These are phyloP conservation scores for Rhipidura dahli DNA, from an alignment of 2,113 vertebrate genomes.

Conservation along the genomic window DNA sequence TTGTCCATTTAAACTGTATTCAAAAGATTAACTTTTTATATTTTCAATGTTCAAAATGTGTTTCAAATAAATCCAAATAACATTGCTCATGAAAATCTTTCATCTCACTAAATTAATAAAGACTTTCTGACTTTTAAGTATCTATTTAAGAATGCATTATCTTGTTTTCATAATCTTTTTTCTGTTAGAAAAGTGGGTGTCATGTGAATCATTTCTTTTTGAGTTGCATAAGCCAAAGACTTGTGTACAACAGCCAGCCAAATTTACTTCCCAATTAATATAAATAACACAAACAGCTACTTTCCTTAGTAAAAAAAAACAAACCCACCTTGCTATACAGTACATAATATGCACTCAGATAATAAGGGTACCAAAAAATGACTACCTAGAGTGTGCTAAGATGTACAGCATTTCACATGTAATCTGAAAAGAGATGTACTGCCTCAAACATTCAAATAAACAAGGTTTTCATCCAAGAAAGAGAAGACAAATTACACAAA, in stretches of 20 bases:
- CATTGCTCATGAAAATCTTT: not conserved
- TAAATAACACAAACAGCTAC: not conserved
- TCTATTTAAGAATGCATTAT: not conserved
- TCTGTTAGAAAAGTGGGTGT: slow-evolving; percentile 25
- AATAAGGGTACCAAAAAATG: not conserved
- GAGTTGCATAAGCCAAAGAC: not conserved
- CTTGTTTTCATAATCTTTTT: slow-evolving; percentile 14
- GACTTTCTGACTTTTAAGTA: slow-evolving; percentile 9
- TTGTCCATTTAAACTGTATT: not conserved
- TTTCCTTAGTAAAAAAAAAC: not conserved
- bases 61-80: not conserved
- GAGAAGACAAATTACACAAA: not conserved
- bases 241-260: not conserved
- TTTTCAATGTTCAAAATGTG: not conserved
- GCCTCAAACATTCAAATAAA: not conserved
- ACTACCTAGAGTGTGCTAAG: not conserved
- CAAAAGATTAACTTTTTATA: not conserved
- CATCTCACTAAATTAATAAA: not conserved
- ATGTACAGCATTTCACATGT: not conserved
- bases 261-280: slow-evolving; percentile 3
- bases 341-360: not conserved
- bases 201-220: slow-evolving; percentile 33
- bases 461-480: not conserved
- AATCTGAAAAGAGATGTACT: not conserved
- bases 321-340: not conserved